phyloP scores from a whole-genome alignment of 1,140 invertebrate genomes.

The Branchinecta lindahli region DNA sequence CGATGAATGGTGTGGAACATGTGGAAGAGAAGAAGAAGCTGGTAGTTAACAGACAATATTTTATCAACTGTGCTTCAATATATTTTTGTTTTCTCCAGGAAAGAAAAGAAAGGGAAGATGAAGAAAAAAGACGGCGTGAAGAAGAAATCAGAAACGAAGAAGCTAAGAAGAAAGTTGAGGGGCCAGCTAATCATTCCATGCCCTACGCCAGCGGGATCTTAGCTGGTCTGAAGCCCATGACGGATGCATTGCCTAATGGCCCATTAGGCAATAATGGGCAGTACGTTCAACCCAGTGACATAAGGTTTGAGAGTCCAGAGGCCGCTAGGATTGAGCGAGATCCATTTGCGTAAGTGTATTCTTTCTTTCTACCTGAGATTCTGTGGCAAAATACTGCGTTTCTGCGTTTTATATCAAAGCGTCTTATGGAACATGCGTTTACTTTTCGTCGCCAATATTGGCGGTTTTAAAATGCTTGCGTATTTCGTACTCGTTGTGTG shows the following conservation, averaged over 20 bases:
- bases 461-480: no score
- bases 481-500: no score
- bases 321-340: slow-evolving; percentile 15
- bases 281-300: background rate
- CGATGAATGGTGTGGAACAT: slow-evolving; percentile 17
- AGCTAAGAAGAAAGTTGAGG: background rate
- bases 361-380: no score
- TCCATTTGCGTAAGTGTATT: background rate
- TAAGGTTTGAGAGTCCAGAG: background rate
- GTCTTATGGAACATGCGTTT: no score
- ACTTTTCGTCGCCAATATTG: no score
- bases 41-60: slow-evolving; percentile 17
- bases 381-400: no score
- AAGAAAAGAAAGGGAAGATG: slow-evolving; percentile 28
- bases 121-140: slow-evolving; percentile 31
- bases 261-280: background rate
- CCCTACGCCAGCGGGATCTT: background rate
- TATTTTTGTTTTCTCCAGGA: slow-evolving; percentile 20
- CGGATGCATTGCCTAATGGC: background rate
- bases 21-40: slow-evolving; percentile 24
- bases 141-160: slow-evolving; percentile 13
- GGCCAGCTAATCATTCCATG: slow-evolving; percentile 7
- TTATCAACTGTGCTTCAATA: no score
- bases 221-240: background rate
- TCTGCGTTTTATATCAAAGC: no score